These are phyloP conservation scores for Chloebia gouldiae DNA, from an alignment of 2,113 vertebrate genomes.

Conservation along the genomic window DNA sequence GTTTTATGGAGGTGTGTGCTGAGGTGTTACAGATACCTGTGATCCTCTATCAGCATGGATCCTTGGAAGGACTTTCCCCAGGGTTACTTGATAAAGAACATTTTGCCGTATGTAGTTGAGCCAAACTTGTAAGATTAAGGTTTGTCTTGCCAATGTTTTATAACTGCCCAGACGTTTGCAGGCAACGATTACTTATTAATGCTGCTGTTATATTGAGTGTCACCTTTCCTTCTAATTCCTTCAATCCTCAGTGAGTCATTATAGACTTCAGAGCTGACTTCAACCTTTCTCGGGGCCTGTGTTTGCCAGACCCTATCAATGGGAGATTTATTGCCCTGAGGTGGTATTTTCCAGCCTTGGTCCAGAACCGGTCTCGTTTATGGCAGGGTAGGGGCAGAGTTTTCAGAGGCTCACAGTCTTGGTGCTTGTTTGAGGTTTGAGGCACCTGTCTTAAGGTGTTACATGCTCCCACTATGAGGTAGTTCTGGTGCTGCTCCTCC, in stretches of 20 bases:
- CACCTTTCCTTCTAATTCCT: slow-evolving; percentile 52
- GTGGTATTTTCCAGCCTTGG: slow-evolving; percentile 61
- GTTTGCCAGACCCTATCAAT: slow-evolving; percentile 64
- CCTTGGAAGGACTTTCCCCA: neutral
- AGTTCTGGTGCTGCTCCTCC: neutral
- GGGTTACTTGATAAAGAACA: neutral
- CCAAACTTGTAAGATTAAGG: slow-evolving; percentile 29
- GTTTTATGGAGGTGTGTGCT: slow-evolving; percentile 5
- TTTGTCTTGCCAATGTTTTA: slow-evolving; percentile 48
- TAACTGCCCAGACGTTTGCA: slow-evolving; percentile 34
- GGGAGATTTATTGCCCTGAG: slow-evolving; percentile 64
- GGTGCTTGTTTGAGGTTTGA: slow-evolving; percentile 21
- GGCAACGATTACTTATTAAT: slow-evolving; percentile 41
- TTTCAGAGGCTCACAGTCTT: slow-evolving; percentile 15
- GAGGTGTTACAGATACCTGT: slow-evolving; percentile 12
- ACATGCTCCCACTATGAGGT: neutral
- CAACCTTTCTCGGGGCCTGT: slow-evolving; percentile 45
- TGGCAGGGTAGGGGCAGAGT: neutral
- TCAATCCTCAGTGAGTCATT: slow-evolving; percentile 59
- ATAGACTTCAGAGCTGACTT: slow-evolving; percentile 58
- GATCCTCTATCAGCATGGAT: slow-evolving; percentile 20
- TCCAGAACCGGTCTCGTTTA: slow-evolving; percentile 34
- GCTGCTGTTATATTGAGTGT: slow-evolving; percentile 4
- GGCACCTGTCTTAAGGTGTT: slow-evolving; percentile 43
- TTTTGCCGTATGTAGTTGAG: neutral